Base-by-base conservation (phyloP, 2,888 invertebrate species). In the Xanthorhoe designata region DNA sequence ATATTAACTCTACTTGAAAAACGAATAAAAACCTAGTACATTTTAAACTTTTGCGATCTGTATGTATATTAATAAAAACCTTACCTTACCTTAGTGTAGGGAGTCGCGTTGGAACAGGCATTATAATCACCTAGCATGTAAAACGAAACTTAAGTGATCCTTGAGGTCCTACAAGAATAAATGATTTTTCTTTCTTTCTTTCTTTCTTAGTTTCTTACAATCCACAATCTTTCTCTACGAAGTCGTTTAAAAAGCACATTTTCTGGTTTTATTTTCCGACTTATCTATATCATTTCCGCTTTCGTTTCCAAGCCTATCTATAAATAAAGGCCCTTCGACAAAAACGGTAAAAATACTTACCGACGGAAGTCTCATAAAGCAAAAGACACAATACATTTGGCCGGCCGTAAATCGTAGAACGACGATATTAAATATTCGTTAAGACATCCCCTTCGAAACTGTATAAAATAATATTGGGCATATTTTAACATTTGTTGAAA, bases 341-440 rank as follows among this genome's bases (percentile, higher is more conserved):
- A 61, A 66, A 59, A 61, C 61, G 63, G 64, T 67, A 69, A 70
- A 72, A 69, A 71, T 70, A 68, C 63, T 59, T 55, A 64, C 58
- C 61, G 52, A 19, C 68, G 66, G 65, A 68, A 68, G 50, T 64
- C 18, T 70, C 77, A 75, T 78, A 81, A 81, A 81, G 71, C 79
- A 80, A 76, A 77, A 81, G 78, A 78, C 76, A 81, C 84, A 84
- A 84, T 83, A 84, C 80, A 83, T 83, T 83, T 77, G 75, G 76
- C 55, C 67, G 65, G 67, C 66, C 85, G 87, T 90, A 90, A 90
- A 91, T 89, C 86, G 78, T 68, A 64, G 66, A 69, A 66, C 73
- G 73, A 77, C 78, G 82, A 87, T 89, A 89, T 91, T 90, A 90
- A 91, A 91, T 90, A 90, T 90, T 90, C 91, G 90, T 91, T 91